These are phyloP conservation scores for Agrotis puta DNA, from an alignment of 2,888 invertebrate species.

Conservation along the genomic window DNA sequence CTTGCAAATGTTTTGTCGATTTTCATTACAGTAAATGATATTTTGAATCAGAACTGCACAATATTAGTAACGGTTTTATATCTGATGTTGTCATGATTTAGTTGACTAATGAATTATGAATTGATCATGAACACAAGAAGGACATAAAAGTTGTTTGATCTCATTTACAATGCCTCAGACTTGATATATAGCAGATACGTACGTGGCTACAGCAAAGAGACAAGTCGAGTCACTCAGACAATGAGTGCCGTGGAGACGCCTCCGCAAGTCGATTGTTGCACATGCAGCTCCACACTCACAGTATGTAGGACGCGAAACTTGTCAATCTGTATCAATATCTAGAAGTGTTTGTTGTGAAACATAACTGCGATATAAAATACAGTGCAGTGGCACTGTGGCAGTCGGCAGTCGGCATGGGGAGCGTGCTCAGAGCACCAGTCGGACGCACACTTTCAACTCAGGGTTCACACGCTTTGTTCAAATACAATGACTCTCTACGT, in stretches of 20 bases:
- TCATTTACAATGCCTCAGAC: slow-evolving; percentile 50
- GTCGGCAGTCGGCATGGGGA: slow-evolving; percentile 58
- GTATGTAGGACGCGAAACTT: slow-evolving; percentile 62
- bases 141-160: slow-evolving; percentile 44
- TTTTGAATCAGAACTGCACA: not conserved
- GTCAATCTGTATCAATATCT: slow-evolving; percentile 73
- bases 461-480: slow-evolving; percentile 88
- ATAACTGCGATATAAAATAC: slow-evolving; percentile 69
- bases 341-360: slow-evolving; percentile 68
- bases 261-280: slow-evolving; percentile 69
- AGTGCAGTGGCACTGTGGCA: slow-evolving; percentile 44
- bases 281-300: slow-evolving; percentile 40
- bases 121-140: slow-evolving; percentile 35
- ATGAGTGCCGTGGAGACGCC: slow-evolving; percentile 69
- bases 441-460: slow-evolving; percentile 88
- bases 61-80: slow-evolving; percentile 2
- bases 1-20: not conserved
- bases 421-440: slow-evolving; percentile 71
- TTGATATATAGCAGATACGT: slow-evolving; percentile 10
- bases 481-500: slow-evolving; percentile 88
- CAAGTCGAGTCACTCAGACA: slow-evolving; percentile 68
- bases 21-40: not conserved
- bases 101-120: slow-evolving; percentile 13
- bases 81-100: not conserved
- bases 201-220: slow-evolving; percentile 60